Conservation (phyloP, 2,113 vertebrate genomes). For the Poecile atricapillus region DNA sequence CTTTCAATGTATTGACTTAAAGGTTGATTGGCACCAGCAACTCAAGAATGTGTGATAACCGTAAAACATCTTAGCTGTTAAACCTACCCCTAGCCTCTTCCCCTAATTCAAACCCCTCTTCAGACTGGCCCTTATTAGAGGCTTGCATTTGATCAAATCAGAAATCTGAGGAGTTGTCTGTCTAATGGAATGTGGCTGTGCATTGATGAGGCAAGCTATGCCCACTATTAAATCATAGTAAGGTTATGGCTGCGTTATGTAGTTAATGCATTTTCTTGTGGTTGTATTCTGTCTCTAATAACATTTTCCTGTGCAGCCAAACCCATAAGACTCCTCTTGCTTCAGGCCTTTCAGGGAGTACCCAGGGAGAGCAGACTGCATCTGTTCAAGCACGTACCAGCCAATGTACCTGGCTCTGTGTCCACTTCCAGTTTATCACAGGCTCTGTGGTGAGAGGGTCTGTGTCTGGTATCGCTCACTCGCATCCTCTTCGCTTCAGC, state of each 20-base stretch:
- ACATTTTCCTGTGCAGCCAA: neutral
- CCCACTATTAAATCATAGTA: neutral
- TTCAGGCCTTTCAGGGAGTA: neutral
- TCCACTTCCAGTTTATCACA: neutral
- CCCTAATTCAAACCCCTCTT: neutral
- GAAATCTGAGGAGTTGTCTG: neutral
- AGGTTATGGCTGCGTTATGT: neutral
- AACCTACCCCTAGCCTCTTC: neutral
- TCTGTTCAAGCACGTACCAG: neutral
- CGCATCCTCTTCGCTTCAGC: neutral
- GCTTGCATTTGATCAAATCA: neutral
- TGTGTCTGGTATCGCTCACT: neutral
- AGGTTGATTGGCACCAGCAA: neutral
- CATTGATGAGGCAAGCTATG: neutral
- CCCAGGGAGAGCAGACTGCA: neutral
- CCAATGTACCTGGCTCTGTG: neutral
- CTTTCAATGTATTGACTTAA: neutral
- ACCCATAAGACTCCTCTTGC: neutral
- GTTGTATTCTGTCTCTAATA: neutral
- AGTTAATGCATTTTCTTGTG: neutral
- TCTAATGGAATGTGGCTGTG: neutral
- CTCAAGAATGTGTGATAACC: neutral
- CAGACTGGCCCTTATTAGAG: neutral
- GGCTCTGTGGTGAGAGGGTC: neutral
- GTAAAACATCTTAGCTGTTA: neutral